Base-by-base conservation (phyloP, 2,888 invertebrate species). In the Cyaniris semiargus region DNA sequence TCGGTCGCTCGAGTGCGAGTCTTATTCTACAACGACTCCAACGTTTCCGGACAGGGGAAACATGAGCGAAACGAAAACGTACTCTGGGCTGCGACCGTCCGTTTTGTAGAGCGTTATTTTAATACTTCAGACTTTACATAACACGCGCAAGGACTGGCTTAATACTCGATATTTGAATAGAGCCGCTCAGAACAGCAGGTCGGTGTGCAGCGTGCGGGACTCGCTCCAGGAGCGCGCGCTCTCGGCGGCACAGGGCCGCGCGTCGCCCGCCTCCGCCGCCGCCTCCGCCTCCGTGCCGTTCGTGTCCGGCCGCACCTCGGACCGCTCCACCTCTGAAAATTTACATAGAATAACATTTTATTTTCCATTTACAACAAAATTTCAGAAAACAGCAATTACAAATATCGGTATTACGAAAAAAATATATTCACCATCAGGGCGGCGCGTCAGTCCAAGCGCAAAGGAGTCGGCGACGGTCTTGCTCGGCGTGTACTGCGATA, bases 401-500 rank as follows among this genome's bases (percentile, higher is more conserved):
- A 38, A 10, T 38, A 8, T 38, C 34, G 34, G n/a, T 56, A n/a
- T 56, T n/a, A 56, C 56, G 56, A 23, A 60, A 60, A 1, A 21
- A 21, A 23, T 13, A 23, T 60, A 23, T 23, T 21, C 8, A 76
- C 56, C 82, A 77, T 78, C 81, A 76, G 86, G 86, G 92, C 88
- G 78, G 94, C 94, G 84, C 96, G 95, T 81, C 97, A 97, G 95
- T 76, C 98, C 98, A 80, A 97, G 94, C 92, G 97, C 96, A 94
- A 97, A 98, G 79, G 95, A 94, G 95, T 95, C 84, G 91, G 95
- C 83, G 95, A 93, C 82, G 94, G 95, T 95, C 94, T 97, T 97
- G 93, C 96, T 95, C 79, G 98, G 98, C 84, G 97, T 97, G 94
- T 98, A 98, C 86, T 96, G 97, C 81, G 97, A 95, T 88, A 98